phyloP scores from a whole-genome alignment of 2,113 vertebrate species.

The Pangasianodon gigas region DNA sequence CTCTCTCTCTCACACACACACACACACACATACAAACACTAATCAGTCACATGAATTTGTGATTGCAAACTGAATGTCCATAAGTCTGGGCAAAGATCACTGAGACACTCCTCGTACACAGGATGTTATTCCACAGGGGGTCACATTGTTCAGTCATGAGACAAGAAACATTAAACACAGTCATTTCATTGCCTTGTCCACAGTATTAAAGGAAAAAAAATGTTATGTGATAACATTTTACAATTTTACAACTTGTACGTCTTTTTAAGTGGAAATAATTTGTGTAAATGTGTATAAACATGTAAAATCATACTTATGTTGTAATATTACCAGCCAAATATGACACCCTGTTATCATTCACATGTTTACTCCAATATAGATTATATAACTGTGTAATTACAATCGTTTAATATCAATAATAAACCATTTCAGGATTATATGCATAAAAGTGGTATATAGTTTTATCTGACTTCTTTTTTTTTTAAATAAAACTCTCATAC shows the following conservation, averaged over 20 bases:
- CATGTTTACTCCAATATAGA: not conserved
- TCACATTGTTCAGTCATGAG: slow-evolving; percentile 22
- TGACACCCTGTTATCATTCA: not conserved
- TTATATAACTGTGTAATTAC: not conserved
- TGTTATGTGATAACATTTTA: not conserved
- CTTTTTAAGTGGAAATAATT: not conserved
- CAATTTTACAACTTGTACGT: not conserved
- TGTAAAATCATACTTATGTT: not conserved
- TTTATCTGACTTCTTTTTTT: not conserved
- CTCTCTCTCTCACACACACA: not conserved
- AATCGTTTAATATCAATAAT: not conserved
- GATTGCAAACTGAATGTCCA: not conserved
- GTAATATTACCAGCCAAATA: not conserved
- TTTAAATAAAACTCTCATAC: not conserved
- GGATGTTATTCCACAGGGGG: slow-evolving; percentile 19
- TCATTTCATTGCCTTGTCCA: not conserved
- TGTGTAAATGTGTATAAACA: not conserved
- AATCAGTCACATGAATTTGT: not conserved
- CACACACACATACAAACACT: not conserved
- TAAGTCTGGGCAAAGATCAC: not conserved
- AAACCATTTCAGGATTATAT: not conserved
- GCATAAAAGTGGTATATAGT: not conserved
- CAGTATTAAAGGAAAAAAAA: not conserved
- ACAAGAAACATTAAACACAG: slow-evolving; percentile 31
- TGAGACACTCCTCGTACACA: slow-evolving; percentile 36